A percentile compares a stretch with the other conserved stretches of the same genome.
Conservation (phyloP, 2,888 invertebrate species). For the Anarsia innoxiella region DNA sequence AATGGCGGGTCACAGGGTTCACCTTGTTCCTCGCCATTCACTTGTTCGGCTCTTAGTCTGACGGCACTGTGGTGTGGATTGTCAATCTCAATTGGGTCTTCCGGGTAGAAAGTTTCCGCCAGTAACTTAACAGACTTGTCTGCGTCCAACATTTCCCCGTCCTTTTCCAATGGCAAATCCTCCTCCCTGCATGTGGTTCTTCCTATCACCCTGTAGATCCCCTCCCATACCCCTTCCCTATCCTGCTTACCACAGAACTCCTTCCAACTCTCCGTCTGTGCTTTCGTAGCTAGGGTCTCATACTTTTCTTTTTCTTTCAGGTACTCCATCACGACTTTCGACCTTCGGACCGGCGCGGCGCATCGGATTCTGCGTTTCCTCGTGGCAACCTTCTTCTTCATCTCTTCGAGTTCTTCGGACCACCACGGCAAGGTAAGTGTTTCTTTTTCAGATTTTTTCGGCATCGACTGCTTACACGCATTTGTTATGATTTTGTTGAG, state of each 20-base stretch:
- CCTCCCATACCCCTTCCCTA: background rate
- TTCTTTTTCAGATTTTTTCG: background rate
- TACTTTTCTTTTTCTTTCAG: constrained; percentile 4
- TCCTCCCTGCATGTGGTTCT: constrained; percentile 1
- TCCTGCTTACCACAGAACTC: background rate
- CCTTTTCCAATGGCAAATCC: background rate
- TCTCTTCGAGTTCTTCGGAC: constrained; percentile 1
- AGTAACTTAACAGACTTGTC: background rate
- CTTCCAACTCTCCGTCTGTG: constrained; percentile 2
- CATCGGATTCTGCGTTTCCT: background rate
- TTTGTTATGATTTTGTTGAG: background rate
- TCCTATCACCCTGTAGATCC: background rate
- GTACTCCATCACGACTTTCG: background rate
- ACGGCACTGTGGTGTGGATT: background rate
- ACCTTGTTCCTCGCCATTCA: background rate
- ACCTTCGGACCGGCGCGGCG: constrained; percentile 1
- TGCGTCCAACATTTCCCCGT: background rate
- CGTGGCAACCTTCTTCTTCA: constrained; percentile 1
- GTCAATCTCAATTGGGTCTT: background rate
- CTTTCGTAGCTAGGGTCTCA: background rate
- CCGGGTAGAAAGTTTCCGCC: constrained; percentile 2
- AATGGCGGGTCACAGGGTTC: constrained; percentile 16
- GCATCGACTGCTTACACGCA: background rate
- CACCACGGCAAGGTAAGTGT: background rate
- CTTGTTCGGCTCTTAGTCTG: background rate